A percentile compares a stretch with the other conserved stretches of the same genome.
These are phyloP conservation scores for Takifugu bimaculatus DNA, from an alignment of 2,113 vertebrate genomes.

Conservation along the genomic window DNA sequence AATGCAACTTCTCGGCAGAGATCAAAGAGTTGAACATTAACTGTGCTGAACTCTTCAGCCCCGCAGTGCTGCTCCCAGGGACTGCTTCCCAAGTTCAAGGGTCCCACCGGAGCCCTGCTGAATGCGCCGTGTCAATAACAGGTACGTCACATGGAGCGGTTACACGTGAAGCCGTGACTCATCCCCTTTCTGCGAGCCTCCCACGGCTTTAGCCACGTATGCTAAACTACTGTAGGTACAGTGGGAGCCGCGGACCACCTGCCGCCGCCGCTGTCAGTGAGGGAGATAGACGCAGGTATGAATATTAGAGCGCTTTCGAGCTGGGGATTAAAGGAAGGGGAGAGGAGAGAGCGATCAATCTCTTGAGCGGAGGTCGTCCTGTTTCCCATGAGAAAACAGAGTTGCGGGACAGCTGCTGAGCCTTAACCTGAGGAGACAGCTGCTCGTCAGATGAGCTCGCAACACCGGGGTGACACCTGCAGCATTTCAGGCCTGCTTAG, in stretches of 20 bases:
- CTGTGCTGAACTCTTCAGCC: slow-evolving; percentile 60
- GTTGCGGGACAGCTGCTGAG: slow-evolving; percentile 40
- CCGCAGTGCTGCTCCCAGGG: slow-evolving; percentile 50
- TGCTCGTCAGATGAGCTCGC: slow-evolving; percentile 33
- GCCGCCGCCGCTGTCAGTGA: slow-evolving; percentile 12
- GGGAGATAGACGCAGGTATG: background rate
- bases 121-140: slow-evolving; percentile 56
- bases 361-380: slow-evolving; percentile 2
- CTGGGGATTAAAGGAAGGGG: background rate
- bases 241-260: slow-evolving; percentile 5
- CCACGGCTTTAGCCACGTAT: background rate
- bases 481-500: slow-evolving; percentile 6
- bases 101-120: slow-evolving; percentile 48
- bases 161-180: slow-evolving; percentile 28
- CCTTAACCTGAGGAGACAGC: slow-evolving; percentile 46
- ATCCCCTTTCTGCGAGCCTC: slow-evolving; percentile 1
- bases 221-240: background rate
- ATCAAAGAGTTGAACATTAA: slow-evolving; percentile 75
- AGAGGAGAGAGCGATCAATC: background rate
- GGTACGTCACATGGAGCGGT: slow-evolving; percentile 55
- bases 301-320: no score
- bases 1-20: slow-evolving; percentile 68
- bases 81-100: slow-evolving; percentile 61
- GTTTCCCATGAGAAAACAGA: background rate
- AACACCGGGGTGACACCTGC: slow-evolving; percentile 27